phyloP scores from a whole-genome alignment of 2,113 vertebrate species.

The Murina feae region DNA sequence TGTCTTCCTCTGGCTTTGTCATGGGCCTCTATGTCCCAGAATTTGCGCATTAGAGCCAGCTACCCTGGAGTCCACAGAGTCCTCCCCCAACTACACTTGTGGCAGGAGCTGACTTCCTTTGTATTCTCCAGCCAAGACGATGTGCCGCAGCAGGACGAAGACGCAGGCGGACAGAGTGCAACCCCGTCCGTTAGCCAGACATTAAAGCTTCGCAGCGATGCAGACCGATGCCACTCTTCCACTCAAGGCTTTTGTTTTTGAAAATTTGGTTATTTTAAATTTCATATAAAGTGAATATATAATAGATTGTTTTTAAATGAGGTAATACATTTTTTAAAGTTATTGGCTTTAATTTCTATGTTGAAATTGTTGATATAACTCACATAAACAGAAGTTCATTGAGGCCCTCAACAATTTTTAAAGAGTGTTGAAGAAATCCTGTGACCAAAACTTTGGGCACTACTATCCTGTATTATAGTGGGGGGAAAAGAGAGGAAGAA shows the following conservation, averaged over 20 bases:
- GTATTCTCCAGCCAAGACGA: rapidly evolving
- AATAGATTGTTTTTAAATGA: background rate
- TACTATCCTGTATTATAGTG: background rate
- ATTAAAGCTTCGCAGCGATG: background rate
- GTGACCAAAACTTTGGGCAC: background rate
- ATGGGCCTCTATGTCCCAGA: background rate
- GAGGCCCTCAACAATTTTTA: background rate
- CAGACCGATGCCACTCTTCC: background rate
- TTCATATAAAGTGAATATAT: background rate
- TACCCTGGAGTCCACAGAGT: rapidly evolving
- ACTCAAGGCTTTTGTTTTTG: background rate
- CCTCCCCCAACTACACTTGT: background rate
- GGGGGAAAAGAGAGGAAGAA: background rate
- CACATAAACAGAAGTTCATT: background rate
- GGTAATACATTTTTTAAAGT: background rate
- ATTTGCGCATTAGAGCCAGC: background rate
- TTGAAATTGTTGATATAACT: background rate
- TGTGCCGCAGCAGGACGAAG: rapidly evolving
- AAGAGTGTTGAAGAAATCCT: background rate
- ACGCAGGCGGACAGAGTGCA: background rate
- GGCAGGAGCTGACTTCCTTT: background rate
- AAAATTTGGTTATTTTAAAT: background rate
- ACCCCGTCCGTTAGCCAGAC: background rate
- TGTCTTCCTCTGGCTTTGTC: background rate
- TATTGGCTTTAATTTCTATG: background rate